These are phyloP conservation scores for Stegodyphus dumicola DNA, from an alignment of 1,140 invertebrate species.

Conservation along the genomic window DNA sequence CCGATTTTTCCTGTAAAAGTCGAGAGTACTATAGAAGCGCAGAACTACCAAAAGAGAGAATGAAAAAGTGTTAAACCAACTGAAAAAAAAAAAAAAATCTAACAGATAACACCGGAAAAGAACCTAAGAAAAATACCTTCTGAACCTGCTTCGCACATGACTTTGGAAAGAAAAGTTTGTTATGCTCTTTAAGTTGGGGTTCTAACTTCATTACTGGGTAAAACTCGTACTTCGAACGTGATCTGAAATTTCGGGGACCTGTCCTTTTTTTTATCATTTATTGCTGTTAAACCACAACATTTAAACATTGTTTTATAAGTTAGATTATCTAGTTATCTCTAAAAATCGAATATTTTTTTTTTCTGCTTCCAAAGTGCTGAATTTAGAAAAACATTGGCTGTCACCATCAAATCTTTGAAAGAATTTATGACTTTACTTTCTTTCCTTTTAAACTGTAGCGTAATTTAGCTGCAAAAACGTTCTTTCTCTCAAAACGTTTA, in stretches of 20 bases:
- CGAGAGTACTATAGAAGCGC: no score
- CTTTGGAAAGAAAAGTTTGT: constrained; percentile 43
- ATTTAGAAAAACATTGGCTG: constrained; percentile 53
- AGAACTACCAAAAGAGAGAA: not conserved
- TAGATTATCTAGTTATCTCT: constrained; percentile 53
- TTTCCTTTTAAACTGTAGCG: constrained; percentile 1
- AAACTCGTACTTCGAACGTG: constrained; percentile 51
- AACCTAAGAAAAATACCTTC: constrained; percentile 40
- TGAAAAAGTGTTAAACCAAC: not conserved
- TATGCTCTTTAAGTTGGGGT: constrained; percentile 54
- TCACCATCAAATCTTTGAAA: constrained; percentile 33
- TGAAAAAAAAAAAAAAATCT: constrained; percentile 39
- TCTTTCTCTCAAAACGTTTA: no score
- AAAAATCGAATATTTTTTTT: constrained; percentile 1
- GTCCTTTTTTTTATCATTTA: constrained; percentile 30
- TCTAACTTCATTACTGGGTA: constrained; percentile 57
- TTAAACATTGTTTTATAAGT: constrained; percentile 52
- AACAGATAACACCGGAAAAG: constrained; percentile 32
- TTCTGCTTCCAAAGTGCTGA: constrained; percentile 8
- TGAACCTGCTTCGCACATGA: constrained; percentile 27
- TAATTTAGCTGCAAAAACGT: not conserved
- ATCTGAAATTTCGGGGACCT: constrained; percentile 39
- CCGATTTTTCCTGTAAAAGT: no score
- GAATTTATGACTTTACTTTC: constrained; percentile 43
- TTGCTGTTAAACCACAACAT: constrained; percentile 46